Conservation (phyloP, 2,113 vertebrate species). For the Saguinus midas region DNA sequence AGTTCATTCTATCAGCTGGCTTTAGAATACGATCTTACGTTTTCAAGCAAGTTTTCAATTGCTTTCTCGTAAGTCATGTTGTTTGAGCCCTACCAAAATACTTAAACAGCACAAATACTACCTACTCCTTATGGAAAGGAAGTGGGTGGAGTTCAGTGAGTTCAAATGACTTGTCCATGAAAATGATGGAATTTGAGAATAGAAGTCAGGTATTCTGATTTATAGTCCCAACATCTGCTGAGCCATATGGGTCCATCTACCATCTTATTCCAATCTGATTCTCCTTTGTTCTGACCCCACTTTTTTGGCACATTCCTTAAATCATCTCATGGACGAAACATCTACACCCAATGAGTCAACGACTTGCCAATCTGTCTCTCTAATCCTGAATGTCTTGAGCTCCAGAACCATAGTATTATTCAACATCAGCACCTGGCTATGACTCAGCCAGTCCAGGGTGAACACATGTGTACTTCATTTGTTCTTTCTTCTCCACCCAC, state of each 20-base stretch:
- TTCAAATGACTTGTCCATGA: not conserved
- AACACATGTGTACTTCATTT: too few species aligned
- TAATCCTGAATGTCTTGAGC: not conserved
- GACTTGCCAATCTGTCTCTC: not conserved
- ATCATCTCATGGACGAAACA: not conserved
- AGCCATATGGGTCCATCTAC: not conserved
- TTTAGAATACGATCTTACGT: not conserved
- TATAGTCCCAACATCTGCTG: too few species aligned
- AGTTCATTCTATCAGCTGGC: not conserved
- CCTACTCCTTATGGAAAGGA: not conserved
- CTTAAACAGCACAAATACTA: not conserved
- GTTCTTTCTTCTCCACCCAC: not conserved
- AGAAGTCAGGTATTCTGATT: not conserved
- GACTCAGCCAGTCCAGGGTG: not conserved
- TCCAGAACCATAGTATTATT: too few species aligned
- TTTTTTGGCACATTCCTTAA: not conserved
- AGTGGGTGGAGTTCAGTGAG: not conserved
- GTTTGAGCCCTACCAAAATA: not conserved
- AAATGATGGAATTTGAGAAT: not conserved
- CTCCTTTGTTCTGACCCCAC: not conserved
- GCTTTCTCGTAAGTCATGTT: not conserved
- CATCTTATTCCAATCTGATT: not conserved
- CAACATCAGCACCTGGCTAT: not conserved
- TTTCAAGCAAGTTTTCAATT: slow-evolving; percentile 3
- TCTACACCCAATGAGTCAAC: not conserved